Percentiles rank a stretch among this genome's conserved stretches.
Evolutionary conservation across 1,140 invertebrate species (phyloP).

Genomic region (Drosophila kohkoa): DNA sequence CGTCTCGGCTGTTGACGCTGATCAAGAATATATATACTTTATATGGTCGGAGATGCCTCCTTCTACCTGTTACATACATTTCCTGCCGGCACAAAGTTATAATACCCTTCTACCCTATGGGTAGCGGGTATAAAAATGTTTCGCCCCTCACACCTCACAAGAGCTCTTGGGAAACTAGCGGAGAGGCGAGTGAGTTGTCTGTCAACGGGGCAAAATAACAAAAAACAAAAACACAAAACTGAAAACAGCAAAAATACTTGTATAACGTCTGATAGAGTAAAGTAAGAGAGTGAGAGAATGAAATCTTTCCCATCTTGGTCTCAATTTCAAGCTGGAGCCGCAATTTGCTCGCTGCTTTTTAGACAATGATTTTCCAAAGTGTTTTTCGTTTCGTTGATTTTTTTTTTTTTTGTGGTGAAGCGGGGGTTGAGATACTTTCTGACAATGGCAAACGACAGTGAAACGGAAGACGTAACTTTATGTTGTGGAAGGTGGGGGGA

Average conservation of each 20-base stretch:
- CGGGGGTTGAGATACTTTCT: background rate
- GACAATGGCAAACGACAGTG: slow-evolving; percentile 15
- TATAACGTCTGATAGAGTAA: background rate
- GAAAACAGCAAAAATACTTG: slow-evolving; percentile 15
- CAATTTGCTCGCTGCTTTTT: slow-evolving; percentile 60
- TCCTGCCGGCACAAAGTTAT: no score
- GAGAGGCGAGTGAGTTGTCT: slow-evolving; percentile 49
- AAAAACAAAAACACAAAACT: slow-evolving; percentile 29
- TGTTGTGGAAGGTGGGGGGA: background rate
- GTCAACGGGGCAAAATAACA: slow-evolving; percentile 43
- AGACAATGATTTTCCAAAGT: slow-evolving; percentile 69
- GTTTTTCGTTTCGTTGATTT: slow-evolving; percentile 19
- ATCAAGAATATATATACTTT: no score
- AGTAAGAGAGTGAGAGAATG: slow-evolving; percentile 3
- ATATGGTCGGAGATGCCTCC: no score
- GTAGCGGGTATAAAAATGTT: no score
- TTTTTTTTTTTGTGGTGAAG: no score
- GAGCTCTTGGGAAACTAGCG: slow-evolving; percentile 50
- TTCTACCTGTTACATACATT: no score
- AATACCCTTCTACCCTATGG: no score
- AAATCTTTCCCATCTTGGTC: slow-evolving; percentile 39
- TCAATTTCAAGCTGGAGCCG: slow-evolving; percentile 42
- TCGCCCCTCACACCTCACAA: background rate
- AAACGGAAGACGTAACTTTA: slow-evolving; percentile 30
- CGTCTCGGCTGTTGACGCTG: no score